phyloP scores from a whole-genome alignment of 2,797 vertebrate genomes.

The Micropoecilia bifurca region DNA sequence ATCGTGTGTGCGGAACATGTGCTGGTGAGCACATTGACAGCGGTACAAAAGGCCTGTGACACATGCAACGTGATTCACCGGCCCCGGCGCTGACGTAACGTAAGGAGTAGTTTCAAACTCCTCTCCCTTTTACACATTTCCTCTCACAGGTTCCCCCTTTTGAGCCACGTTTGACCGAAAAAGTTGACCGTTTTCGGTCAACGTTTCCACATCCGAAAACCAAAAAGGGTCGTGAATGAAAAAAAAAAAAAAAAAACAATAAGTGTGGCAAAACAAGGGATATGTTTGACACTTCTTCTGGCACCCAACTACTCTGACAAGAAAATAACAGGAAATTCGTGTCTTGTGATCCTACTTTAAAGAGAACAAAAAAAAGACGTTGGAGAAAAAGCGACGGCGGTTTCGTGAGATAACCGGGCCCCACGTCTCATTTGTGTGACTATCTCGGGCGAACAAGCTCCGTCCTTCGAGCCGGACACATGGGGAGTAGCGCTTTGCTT shows the following conservation, averaged over 20 bases:
- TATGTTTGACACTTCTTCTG: neutral
- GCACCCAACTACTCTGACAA: constrained; percentile 16
- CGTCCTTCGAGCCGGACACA: constrained; percentile 37
- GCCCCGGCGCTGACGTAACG: constrained; percentile 45
- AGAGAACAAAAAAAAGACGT: neutral
- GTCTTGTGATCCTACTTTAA: neutral
- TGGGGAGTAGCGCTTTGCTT: constrained; percentile 14
- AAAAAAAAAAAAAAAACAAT: neutral
- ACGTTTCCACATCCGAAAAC: constrained; percentile 17
- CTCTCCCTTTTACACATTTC: constrained; percentile 34
- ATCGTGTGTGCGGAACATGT: constrained; percentile 41
- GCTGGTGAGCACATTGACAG: constrained; percentile 61
- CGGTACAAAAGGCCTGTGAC: constrained; percentile 62
- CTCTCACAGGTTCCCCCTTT: constrained; percentile 16
- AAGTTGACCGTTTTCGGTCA: too few species aligned
- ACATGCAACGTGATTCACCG: constrained; percentile 37
- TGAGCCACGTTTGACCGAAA: too few species aligned
- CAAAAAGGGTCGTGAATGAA: constrained; percentile 24
- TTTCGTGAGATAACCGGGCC: constrained; percentile 40
- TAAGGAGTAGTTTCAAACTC: constrained; percentile 37
- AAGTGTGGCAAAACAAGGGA: constrained; percentile 33
- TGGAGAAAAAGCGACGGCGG: constrained; percentile 5
- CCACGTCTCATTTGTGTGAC: constrained; percentile 9
- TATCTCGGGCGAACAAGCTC: constrained; percentile 23
- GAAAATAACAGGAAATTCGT: constrained; percentile 26